Base-by-base conservation (phyloP, 2,113 vertebrate species). In the Poicephalus meyeri region DNA sequence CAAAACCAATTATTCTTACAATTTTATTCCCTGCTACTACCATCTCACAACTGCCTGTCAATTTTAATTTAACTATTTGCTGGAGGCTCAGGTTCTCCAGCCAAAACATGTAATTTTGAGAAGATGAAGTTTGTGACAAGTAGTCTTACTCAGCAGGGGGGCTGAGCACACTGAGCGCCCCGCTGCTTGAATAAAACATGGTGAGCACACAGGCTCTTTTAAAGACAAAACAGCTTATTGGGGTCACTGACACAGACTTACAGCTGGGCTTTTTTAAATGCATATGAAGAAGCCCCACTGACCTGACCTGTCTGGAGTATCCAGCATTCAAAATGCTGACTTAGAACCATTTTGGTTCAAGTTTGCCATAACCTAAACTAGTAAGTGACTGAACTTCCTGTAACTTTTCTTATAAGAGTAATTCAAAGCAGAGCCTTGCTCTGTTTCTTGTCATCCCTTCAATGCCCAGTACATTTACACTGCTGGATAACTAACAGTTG, bases 11-110 rank as follows among this genome's bases (percentile, higher is more conserved):
- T 74, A 89, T 78, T 79, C 65, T 65, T n/a, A 47, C 4, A 4
- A 87, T 80, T 91, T 89, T 60, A 89, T 72, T 91, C 58, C 44
- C 65, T 85, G 78, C 56, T 84, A 56, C 65, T 72, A 56, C 66
- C 65, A 68, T 64, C 70, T 89, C 56, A 58, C 69, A 56, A 56
- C 55, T 89, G 84, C 31, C 56, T 78, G 72, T 91, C 91, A 92
- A 61, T 87, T 89, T 74, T 88, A 86, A 92, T 86, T 78, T 83
- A 90, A 81, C 80, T 52, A 52, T 78, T 89, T 86, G 55, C 86
- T 91, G 86, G 29, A 80, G 80, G 85, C 65, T 80, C 46, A 41
- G 39, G 9, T 77, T 93, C 82, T 83, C 68, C 29, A 83, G 72
- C 55, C 71, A 90, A 66, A 86, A 87, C 0, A 5, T 37, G 60